These are phyloP conservation scores for Hydrozoanthus gracilis DNA, from an alignment of 92 coral and sea anemone genomes.

Conservation along the genomic window DNA sequence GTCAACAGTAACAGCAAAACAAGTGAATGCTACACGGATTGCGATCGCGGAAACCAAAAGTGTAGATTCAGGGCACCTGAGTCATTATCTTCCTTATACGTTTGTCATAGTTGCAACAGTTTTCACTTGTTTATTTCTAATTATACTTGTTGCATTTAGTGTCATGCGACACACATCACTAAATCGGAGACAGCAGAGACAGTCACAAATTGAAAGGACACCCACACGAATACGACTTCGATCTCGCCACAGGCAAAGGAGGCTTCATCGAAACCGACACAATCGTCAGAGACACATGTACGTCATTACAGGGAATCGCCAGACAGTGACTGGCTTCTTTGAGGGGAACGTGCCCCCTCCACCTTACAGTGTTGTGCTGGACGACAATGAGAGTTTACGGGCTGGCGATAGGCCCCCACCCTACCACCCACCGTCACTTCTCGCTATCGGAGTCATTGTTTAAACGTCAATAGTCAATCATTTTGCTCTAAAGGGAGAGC, in stretches of 20 bases:
- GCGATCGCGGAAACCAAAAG: not conserved
- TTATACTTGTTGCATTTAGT: conserved; percentile 86
- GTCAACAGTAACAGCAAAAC: not conserved
- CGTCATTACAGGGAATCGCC: conserved; percentile 73
- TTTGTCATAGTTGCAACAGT: conserved; percentile 94
- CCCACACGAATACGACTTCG: conserved; percentile 72
- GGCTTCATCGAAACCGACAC: conserved; percentile 60
- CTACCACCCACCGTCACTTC: conserved; percentile 65
- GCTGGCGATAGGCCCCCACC: conserved; percentile 92
- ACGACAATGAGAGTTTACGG: conserved; percentile 84
- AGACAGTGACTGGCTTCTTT: conserved; percentile 89
- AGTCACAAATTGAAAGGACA: conserved; percentile 73
- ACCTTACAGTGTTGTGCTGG: conserved; percentile 84
- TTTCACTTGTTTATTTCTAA: conserved; percentile 84
- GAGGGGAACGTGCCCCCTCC: conserved; percentile 96
- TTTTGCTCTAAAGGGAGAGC: not conserved
- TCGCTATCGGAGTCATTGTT: conserved; percentile 83
- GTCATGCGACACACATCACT: conserved; percentile 87
- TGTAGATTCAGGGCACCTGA: conserved; percentile 37
- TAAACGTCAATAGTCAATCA: not conserved
- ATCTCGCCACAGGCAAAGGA: conserved; percentile 58
- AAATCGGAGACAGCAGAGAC: conserved; percentile 76
- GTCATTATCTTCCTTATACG: conserved; percentile 75
- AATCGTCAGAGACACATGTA: conserved; percentile 62
- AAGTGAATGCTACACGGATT: conserved; percentile 17